Percentiles rank a stretch among this genome's conserved stretches.
phyloP scores from a whole-genome alignment of 2,113 vertebrate species.

The Gavialis gangeticus region DNA sequence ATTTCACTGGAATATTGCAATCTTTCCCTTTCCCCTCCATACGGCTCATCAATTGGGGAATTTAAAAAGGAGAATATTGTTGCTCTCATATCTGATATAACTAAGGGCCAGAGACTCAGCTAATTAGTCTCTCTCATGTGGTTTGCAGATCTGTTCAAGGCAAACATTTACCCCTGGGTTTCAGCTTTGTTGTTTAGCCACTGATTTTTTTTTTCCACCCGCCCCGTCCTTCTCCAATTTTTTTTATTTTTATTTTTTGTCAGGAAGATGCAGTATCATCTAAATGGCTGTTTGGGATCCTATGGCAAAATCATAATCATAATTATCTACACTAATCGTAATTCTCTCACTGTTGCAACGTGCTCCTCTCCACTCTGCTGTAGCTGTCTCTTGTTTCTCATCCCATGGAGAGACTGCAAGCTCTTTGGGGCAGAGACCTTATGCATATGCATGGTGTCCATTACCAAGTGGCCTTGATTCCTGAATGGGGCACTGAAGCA shows the following conservation, averaged over 20 bases:
- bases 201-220: neutral
- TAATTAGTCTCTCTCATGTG: conserved; percentile 20
- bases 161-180: conserved; percentile 26
- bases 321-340: conserved; percentile 59
- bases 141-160: conserved; percentile 1
- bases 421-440: neutral
- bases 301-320: conserved; percentile 53
- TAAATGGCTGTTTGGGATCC: conserved; percentile 50
- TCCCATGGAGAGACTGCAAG: accelerated
- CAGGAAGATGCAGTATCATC: conserved; percentile 34
- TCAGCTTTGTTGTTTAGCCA: neutral
- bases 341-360: conserved; percentile 41
- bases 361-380: neutral
- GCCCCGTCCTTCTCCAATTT: neutral
- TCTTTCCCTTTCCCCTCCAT: accelerated
- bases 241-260: conserved; percentile 32
- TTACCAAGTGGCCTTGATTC: neutral
- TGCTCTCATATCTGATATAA: conserved; percentile 13
- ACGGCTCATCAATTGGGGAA: neutral
- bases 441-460: neutral
- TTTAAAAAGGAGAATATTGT: neutral
- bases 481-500: neutral
- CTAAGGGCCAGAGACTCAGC: conserved; percentile 6
- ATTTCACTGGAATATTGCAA: neutral
- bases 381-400: neutral